Evolutionary conservation across 2,113 vertebrate genomes (phyloP), one percentile per base, ranked within the genome.

Genomic region (Gymnocephalus cernua): DNA sequence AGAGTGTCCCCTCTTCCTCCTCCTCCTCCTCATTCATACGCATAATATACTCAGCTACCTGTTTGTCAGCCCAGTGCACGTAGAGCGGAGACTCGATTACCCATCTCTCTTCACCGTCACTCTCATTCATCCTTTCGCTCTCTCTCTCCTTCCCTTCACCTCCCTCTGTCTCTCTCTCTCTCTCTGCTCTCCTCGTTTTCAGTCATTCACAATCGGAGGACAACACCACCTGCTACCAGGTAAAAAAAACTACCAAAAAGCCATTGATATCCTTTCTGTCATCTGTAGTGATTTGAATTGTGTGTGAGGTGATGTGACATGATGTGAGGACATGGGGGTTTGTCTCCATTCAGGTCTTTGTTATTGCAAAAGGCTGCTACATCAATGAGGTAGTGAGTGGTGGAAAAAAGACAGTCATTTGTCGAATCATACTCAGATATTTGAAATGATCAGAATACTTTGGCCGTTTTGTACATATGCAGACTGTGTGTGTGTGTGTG

Each of bases 11-110:
- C 89, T 88, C 90, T 88, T 91, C 84, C 87, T 89, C 90, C 88
- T 80, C 90, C 89, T 88, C 90, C 89, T 91, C 84, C 87, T 89
- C 90, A 92, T 94, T 93, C 91, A 93, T 82, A 83, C 76, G 45
- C 84, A 85, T 90, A 63, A 90, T 89, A 85, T 82, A 86, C 89
- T 90, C 78, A 2, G 85, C 84, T 91, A 93, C 91, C 92, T 94
- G 91, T 91, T 91, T 92, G 81, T 89, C 87, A 86, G 91, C 62
- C 67, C 92, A 91, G 86, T 68, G 87, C 89, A 90, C 88, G 83
- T 86, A 86, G 80, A 85, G 86, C 50, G n/a, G 71, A 86, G 86
- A 53, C 88, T 87, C 90, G 75, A 81, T 86, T 82, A 78, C 88
- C 87, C 86, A 83, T 81, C 83, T 79, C 79, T 79, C 80, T 63